phyloP scores from a whole-genome alignment of 2,797 vertebrate species.

The Parauchenoglanis punctatus region DNA sequence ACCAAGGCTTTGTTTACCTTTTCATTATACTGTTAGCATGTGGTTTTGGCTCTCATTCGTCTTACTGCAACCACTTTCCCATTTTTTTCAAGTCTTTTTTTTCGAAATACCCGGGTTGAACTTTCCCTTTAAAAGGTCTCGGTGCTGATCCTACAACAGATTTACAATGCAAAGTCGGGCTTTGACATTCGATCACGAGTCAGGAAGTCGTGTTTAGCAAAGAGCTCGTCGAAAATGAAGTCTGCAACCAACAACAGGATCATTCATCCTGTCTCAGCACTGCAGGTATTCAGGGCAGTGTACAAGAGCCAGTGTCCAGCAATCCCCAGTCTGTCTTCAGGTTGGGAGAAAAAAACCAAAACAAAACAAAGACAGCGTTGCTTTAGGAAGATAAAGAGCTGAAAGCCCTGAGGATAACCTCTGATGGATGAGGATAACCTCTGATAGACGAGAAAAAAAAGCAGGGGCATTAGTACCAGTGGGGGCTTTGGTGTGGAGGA shows the following conservation, averaged over 20 bases:
- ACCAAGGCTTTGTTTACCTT: background rate
- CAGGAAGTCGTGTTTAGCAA: background rate
- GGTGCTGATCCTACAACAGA: background rate
- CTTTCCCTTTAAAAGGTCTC: background rate
- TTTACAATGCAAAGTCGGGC: slow-evolving; percentile 9
- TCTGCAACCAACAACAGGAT: slow-evolving; percentile 9
- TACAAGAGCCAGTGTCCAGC: background rate
- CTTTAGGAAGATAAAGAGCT: slow-evolving; percentile 15
- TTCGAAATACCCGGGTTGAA: background rate
- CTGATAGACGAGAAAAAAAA: slow-evolving; percentile 6
- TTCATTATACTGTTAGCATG: too few species aligned
- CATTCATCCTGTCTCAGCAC: background rate
- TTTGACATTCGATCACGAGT: background rate
- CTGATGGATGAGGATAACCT: slow-evolving; percentile 28
- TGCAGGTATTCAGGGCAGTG: background rate
- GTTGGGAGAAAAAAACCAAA: background rate
- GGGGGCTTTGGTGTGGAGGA: slow-evolving; percentile 31
- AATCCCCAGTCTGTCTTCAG: slow-evolving; percentile 13
- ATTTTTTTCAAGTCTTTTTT: background rate
- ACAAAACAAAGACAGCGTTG: slow-evolving; percentile 11
- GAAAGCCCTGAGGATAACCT: slow-evolving; percentile 36
- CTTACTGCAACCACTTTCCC: too few species aligned
- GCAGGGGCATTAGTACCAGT: slow-evolving; percentile 20
- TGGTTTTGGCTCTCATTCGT: background rate
- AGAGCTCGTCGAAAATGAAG: background rate